Conservation (phyloP, 1,140 invertebrate genomes). For the Antheraea mylitta region DNA sequence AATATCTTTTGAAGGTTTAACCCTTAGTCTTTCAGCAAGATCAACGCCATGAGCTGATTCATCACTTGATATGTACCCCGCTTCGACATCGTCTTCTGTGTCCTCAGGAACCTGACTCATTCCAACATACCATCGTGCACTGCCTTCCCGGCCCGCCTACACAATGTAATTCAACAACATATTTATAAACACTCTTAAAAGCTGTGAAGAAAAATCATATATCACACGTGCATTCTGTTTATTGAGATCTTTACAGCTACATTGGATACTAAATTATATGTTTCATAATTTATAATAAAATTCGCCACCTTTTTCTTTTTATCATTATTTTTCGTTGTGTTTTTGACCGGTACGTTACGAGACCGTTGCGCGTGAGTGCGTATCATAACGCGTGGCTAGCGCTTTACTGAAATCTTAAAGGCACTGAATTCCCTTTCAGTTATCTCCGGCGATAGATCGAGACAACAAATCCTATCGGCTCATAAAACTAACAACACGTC, state of each 20-base stretch:
- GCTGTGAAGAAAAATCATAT: not conserved
- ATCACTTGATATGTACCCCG: slow-evolving; percentile 79
- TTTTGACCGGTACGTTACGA: slow-evolving; percentile 22
- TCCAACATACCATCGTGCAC: slow-evolving; percentile 60
- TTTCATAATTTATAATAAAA: not conserved
- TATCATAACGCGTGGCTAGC: slow-evolving; percentile 38
- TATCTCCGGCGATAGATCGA: slow-evolving; percentile 25
- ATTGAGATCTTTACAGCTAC: not conserved
- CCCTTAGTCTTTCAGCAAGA: slow-evolving; percentile 62
- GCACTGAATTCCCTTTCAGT: slow-evolving; percentile 18
- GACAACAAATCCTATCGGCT: slow-evolving; percentile 13
- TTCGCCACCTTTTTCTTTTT: slow-evolving; percentile 43
- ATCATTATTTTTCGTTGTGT: slow-evolving; percentile 25
- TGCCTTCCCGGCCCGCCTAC: slow-evolving; percentile 60
- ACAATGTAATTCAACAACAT: slow-evolving; percentile 3
- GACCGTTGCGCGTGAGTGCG: slow-evolving; percentile 41
- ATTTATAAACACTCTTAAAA: slow-evolving; percentile 3
- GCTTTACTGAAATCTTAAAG: slow-evolving; percentile 51
- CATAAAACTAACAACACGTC: slow-evolving; percentile 5
- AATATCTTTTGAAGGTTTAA: slow-evolving; percentile 75
- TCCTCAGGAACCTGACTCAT: slow-evolving; percentile 57
- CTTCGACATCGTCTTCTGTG: slow-evolving; percentile 63
- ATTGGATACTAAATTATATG: not conserved
- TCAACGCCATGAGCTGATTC: slow-evolving; percentile 75
- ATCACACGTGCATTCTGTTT: not conserved